These are phyloP conservation scores for Myiozetetes cayanensis DNA, from an alignment of 2,113 vertebrate genomes.

Conservation along the genomic window DNA sequence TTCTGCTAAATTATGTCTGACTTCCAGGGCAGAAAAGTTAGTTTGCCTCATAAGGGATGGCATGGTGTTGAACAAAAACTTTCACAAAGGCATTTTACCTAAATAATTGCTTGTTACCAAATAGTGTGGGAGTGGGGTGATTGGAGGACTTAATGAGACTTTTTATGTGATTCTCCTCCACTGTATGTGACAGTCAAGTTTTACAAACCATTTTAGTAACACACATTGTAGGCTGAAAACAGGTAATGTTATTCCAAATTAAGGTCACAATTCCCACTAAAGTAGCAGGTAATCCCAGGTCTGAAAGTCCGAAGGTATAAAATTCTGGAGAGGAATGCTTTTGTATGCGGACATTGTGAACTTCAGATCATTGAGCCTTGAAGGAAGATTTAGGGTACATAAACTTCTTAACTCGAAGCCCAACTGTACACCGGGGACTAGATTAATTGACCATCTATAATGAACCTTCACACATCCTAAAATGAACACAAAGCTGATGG, in stretches of 20 bases:
- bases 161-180: not conserved
- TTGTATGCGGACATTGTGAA: not conserved
- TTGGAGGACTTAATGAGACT: not conserved
- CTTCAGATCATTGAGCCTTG: not conserved
- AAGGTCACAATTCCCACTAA: not conserved
- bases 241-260: not conserved
- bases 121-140: not conserved
- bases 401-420: not conserved
- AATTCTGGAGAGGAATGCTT: not conserved
- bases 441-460: not conserved
- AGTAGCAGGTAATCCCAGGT: not conserved
- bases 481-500: not conserved
- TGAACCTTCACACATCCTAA: not conserved
- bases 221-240: not conserved
- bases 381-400: not conserved
- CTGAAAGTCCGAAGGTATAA: not conserved
- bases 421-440: not conserved
- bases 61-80: conserved; percentile 7
- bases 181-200: not conserved
- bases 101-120: conserved; percentile 37
- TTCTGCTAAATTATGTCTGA: conserved; percentile 43
- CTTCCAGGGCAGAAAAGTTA: conserved; percentile 37
- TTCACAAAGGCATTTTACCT: conserved; percentile 23
- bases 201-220: conserved; percentile 1
- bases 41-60: conserved; percentile 38